Conservation (phyloP, 92 coral and sea anemone species). For the Phenganax marumi region DNA sequence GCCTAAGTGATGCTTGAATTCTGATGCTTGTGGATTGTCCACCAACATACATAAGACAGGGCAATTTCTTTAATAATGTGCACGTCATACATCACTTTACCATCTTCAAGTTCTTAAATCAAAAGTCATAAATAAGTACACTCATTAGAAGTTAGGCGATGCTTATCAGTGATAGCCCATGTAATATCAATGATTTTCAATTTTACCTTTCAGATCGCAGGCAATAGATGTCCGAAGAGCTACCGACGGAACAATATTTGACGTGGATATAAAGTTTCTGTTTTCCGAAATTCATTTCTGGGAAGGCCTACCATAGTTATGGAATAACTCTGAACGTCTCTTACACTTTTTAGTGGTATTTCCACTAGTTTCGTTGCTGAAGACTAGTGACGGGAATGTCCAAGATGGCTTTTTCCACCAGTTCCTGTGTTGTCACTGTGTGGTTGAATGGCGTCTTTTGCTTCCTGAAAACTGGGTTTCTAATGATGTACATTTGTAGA, state of each 20-base stretch:
- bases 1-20: too few species aligned
- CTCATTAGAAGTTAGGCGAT: background rate
- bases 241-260: constrained; percentile 16
- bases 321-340: background rate
- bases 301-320: too few species aligned
- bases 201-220: constrained; percentile 27
- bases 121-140: background rate
- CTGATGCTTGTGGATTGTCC: constrained; percentile 21
- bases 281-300: constrained; percentile 4
- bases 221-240: constrained; percentile 10
- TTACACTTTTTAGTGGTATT: too few species aligned
- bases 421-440: background rate
- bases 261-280: constrained; percentile 4
- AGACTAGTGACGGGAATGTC: background rate
- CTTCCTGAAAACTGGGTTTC: background rate
- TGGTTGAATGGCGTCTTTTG: too few species aligned
- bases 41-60: constrained; percentile 7
- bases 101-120: constrained; percentile 14
- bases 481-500: background rate
- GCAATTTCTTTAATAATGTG: background rate
- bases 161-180: background rate
- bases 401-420: constrained; percentile 7
- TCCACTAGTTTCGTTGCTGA: constrained; percentile 28
- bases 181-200: background rate
- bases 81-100: constrained; percentile 5